These are phyloP conservation scores for Anthoscopus minutus DNA, from an alignment of 2,113 vertebrate species.

Conservation along the genomic window DNA sequence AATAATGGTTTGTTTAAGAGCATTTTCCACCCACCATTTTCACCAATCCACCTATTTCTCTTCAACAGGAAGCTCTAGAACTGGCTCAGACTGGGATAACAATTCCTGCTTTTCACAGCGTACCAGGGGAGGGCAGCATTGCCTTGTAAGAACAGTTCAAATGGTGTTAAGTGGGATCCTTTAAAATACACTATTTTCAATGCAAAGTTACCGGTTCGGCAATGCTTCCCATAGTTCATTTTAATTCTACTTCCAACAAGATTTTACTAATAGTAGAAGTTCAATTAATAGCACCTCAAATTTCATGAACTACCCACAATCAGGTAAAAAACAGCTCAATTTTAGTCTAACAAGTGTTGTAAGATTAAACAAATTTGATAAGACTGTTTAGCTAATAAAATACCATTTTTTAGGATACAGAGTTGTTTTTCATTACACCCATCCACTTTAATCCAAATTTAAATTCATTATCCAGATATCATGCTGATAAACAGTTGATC, in stretches of 20 bases:
- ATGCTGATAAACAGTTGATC: neutral
- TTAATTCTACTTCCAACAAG: neutral
- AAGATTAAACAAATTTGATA: neutral
- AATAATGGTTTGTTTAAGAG: neutral
- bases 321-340: neutral
- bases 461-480: neutral
- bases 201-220: neutral
- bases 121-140: conserved; percentile 56
- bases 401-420: neutral
- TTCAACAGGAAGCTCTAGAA: neutral
- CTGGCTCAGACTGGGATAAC: neutral
- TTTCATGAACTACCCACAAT: neutral
- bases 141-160: neutral
- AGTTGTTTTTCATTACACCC: neutral
- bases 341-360: neutral
- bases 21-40: neutral
- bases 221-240: neutral
- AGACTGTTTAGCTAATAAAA: neutral
- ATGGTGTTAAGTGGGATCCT: neutral
- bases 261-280: neutral
- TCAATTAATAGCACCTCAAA: neutral
- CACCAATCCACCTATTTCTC: neutral
- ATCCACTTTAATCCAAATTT: neutral
- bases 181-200: neutral
- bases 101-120: neutral